These are phyloP conservation scores for Caenorhabditis tropicalis DNA, from an alignment of 1,140 invertebrate species.

Conservation along the genomic window DNA sequence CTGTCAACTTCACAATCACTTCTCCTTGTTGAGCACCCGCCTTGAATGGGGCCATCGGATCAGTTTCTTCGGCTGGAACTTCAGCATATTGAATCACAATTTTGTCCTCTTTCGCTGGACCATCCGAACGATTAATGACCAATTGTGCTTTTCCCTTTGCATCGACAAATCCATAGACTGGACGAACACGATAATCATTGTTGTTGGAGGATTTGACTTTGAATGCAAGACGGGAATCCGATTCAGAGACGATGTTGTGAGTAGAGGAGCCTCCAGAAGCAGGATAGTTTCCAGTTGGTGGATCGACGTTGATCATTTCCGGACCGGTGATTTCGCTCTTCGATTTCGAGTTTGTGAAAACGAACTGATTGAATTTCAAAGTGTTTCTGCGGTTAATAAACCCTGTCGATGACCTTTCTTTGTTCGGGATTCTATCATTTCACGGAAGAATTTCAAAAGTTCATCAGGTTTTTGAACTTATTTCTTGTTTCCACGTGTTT, in stretches of 20 bases:
- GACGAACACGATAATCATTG: conserved; percentile 28
- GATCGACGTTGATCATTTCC: conserved; percentile 57
- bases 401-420: too few species aligned
- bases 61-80: conserved; percentile 62
- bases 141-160: conserved; percentile 56
- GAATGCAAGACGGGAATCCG: conserved; percentile 58
- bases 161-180: conserved; percentile 26
- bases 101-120: conserved; percentile 65
- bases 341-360: too few species aligned
- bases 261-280: conserved; percentile 58
- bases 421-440: too few species aligned
- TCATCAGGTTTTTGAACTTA: too few species aligned
- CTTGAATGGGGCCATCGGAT: conserved; percentile 62
- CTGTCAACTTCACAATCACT: conserved; percentile 49
- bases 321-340: background rate
- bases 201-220: conserved; percentile 59
- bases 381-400: too few species aligned
- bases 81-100: conserved; percentile 66
- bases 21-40: conserved; percentile 62
- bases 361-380: too few species aligned
- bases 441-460: too few species aligned
- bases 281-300: conserved; percentile 52
- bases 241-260: conserved; percentile 57
- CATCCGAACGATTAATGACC: conserved; percentile 60
- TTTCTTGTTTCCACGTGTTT: too few species aligned